phyloP scores from a whole-genome alignment of 2,113 vertebrate species.

The Hassar affinis region DNA sequence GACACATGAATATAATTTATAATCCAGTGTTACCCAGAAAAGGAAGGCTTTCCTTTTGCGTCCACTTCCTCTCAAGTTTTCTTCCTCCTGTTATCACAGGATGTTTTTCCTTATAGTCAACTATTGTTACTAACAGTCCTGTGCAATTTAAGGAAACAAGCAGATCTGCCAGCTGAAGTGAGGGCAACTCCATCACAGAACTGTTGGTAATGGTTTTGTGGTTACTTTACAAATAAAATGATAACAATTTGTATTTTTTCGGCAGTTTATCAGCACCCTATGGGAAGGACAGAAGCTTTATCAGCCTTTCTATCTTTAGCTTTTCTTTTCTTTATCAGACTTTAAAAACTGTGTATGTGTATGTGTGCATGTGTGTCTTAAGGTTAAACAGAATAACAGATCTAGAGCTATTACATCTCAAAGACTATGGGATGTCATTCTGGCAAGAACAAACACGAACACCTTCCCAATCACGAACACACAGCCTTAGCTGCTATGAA shows the following conservation, averaged over 20 bases:
- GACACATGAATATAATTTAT: neutral
- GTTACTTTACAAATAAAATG: neutral
- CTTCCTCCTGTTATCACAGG: neutral
- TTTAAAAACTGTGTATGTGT: slow-evolving; percentile 8
- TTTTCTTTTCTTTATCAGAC: neutral
- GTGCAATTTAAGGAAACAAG: slow-evolving; percentile 13
- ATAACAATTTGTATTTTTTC: neutral
- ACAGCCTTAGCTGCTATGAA: slow-evolving; percentile 29
- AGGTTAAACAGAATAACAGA: slow-evolving; percentile 21
- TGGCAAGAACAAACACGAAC: slow-evolving; percentile 8
- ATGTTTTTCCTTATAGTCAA: neutral
- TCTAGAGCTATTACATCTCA: neutral
- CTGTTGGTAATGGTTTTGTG: neutral
- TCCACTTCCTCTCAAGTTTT: neutral
- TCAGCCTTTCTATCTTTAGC: neutral
- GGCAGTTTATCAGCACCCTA: neutral
- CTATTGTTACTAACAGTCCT: neutral
- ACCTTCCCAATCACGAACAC: slow-evolving; percentile 33
- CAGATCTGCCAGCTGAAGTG: neutral
- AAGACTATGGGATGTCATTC: slow-evolving; percentile 31
- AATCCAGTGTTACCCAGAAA: neutral
- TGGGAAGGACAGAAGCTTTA: neutral
- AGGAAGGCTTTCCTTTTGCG: neutral
- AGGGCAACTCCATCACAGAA: neutral
- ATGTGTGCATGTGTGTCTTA: neutral